Base-by-base conservation (phyloP, 1,140 invertebrate species). In the Chironomus tepperi region DNA sequence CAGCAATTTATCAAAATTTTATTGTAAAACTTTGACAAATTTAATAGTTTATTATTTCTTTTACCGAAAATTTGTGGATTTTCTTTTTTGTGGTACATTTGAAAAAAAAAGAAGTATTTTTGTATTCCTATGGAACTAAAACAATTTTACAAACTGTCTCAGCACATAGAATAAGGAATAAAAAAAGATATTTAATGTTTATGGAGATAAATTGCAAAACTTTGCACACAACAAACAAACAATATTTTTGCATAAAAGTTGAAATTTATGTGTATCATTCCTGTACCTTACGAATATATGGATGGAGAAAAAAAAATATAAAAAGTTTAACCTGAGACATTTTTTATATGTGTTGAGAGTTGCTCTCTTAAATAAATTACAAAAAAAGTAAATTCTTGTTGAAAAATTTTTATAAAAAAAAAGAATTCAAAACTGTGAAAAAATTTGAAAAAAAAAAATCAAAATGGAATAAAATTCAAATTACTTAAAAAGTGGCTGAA, bases 31-130 rank as follows among this genome's bases (percentile, higher is more conserved):
- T 57, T 57, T 57, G 47, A 57, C 47, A 57, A 57, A 57, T 57
- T 57, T 57, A 57, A 57, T 57, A 57, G 47, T 57, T 57, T 57
- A 57, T 57, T 57, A 57, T 57, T 57, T 57, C 47, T 57, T 57
- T 57, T 57, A 57, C 47, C 47, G n/a, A 57, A n/a, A 12, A n/a
- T n/a, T 57, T 57, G 47, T n/a, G 47, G 47, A 34, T 34, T 34
- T n/a, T 34, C 24, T 34, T 34, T 34, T 34, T 34, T 34, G 24
- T 34, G 24, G 24, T 34, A 34, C 24, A 34, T 34, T 34, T 34
- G 47, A 57, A n/a, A 57, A 57, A 57, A 57, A 15, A 57, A n/a
- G 15, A 57, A 57, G n/a, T 57, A n/a, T 57, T n/a, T 57, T 57
- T 57, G 5, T 34, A 34, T 34, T 34, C 24, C 24, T 34, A 34